phyloP scores from a whole-genome alignment of 2,888 invertebrate genomes.

The Hoplodrina blanda region DNA sequence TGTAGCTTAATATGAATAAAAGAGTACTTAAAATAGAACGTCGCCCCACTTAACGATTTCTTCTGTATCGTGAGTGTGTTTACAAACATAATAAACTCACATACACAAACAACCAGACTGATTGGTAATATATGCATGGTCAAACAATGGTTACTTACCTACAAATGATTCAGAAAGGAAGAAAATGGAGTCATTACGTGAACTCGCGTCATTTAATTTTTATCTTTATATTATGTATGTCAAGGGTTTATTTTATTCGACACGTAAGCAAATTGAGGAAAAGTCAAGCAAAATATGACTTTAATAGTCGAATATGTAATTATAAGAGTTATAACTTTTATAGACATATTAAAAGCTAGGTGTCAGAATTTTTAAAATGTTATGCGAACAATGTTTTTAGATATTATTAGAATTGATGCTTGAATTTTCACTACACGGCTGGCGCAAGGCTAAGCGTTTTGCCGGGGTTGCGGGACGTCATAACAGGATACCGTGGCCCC shows the following conservation, averaged over 20 bases:
- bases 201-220: conserved; percentile 3
- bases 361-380: not conserved
- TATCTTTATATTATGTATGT: conserved; percentile 14
- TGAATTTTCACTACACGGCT: no score
- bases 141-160: not conserved
- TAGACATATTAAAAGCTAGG: no score
- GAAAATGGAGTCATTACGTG: conserved; percentile 10
- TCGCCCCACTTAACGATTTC: no score
- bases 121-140: not conserved
- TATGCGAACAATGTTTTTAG: not conserved
- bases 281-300: not conserved
- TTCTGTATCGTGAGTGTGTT: no score
- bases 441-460: no score
- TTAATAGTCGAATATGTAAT: not conserved
- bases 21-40: no score
- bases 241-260: conserved; percentile 18
- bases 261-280: not conserved
- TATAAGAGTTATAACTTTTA: not conserved
- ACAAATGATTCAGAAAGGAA: conserved; percentile 12
- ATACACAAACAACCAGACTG: not conserved
- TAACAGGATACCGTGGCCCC: no score
- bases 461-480: no score
- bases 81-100: no score
- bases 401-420: no score
- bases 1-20: no score